Conservation (phyloP, 1,140 invertebrate genomes). For the Cardiocondyla obscurior region DNA sequence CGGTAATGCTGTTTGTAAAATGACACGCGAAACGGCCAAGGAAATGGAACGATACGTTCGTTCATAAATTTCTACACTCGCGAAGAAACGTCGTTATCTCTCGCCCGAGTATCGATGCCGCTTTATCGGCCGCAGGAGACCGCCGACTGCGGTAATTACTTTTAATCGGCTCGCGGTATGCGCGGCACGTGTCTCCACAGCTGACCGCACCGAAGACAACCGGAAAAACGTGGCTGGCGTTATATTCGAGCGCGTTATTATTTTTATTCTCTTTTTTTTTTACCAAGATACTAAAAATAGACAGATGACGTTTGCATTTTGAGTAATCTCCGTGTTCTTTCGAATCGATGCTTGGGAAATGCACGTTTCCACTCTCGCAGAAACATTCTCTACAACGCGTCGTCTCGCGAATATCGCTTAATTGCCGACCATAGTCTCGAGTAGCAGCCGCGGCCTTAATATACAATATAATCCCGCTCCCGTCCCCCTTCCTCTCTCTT, state of each 20-base stretch:
- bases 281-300: not conserved
- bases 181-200: conserved; percentile 50
- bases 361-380: not conserved
- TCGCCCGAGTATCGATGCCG: conserved; percentile 8
- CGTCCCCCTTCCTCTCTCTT: not conserved
- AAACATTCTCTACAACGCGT: not conserved
- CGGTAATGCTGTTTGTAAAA: conserved; percentile 9
- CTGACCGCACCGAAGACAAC: conserved; percentile 24
- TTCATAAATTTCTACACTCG: conserved; percentile 44
- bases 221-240: not conserved
- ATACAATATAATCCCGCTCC: conserved; percentile 46
- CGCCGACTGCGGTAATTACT: conserved; percentile 49
- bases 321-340: not conserved
- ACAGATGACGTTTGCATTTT: not conserved
- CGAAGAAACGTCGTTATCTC: conserved; percentile 35
- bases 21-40: not conserved
- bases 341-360: not conserved
- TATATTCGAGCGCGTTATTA: not conserved
- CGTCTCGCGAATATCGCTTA: conserved; percentile 31
- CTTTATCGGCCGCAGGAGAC: conserved; percentile 33
- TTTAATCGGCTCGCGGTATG: conserved; percentile 49
- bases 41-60: conserved; percentile 16
- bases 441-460: conserved; percentile 22
- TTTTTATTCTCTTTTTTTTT: not conserved
- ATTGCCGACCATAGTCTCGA: conserved; percentile 49